phyloP scores from a whole-genome alignment of 2,113 vertebrate genomes.

The Micronycteris hirsuta region DNA sequence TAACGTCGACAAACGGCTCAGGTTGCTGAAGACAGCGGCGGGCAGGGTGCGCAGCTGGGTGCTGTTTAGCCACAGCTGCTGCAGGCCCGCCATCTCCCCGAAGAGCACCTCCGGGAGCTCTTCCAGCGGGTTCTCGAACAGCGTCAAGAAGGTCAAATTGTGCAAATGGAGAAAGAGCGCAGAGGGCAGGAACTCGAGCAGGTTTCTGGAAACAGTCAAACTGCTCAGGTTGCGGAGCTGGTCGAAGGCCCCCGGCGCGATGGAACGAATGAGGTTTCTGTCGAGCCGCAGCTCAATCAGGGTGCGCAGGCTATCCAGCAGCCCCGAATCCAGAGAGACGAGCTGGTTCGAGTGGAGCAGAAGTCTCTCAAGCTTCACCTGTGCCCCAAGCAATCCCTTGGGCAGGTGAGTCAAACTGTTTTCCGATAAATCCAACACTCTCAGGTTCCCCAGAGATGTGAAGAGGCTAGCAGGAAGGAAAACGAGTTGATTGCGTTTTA shows the following conservation, averaged over 20 bases:
- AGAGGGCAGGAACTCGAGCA: conserved; percentile 80
- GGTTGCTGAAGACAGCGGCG: conserved; percentile 86
- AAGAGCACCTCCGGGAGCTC: conserved; percentile 87
- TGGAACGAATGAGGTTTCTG: conserved; percentile 79
- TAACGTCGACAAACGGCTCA: conserved; percentile 84
- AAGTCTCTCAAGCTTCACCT: conserved; percentile 81
- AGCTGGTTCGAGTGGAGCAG: conserved; percentile 84
- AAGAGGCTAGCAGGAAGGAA: conserved; percentile 77
- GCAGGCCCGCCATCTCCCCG: conserved; percentile 85
- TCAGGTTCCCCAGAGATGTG: conserved; percentile 79
- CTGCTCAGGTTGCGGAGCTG: conserved; percentile 76
- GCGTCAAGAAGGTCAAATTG: conserved; percentile 80
- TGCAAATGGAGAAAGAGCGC: conserved; percentile 85
- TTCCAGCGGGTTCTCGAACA: conserved; percentile 87
- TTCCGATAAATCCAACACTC: conserved; percentile 82
- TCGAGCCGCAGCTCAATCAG: conserved; percentile 84
- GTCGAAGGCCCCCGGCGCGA: conserved; percentile 84
- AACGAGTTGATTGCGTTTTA: conserved; percentile 83
- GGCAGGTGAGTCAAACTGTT: conserved; percentile 85
- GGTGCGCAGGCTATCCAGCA: conserved; percentile 80
- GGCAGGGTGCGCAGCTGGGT: conserved; percentile 88
- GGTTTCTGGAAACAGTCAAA: conserved; percentile 85
- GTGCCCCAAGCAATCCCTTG: conserved; percentile 78
- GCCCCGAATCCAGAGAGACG: conserved; percentile 76
- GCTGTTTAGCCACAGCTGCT: conserved; percentile 82